Evolutionary conservation across 2,888 invertebrate genomes (phyloP).

Genomic region (Agrotis clavis): DNA sequence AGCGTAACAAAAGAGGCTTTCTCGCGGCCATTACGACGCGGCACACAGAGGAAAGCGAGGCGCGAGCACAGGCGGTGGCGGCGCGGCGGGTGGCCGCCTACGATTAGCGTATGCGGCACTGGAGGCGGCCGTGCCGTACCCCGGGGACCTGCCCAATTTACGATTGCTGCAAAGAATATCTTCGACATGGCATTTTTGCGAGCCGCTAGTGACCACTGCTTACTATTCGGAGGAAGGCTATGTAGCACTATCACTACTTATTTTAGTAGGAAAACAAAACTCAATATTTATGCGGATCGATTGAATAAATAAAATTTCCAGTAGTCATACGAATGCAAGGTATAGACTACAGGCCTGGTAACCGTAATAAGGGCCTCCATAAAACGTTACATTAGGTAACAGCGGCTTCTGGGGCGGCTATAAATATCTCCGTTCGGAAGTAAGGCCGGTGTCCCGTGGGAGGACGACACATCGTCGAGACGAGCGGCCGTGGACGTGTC

Average conservation of each 20-base stretch:
- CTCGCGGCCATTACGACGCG: conserved; percentile 88
- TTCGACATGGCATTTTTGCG: conserved; percentile 84
- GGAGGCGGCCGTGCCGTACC: conserved; percentile 75
- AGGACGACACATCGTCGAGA: conserved; percentile 85
- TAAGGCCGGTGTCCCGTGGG: conserved; percentile 90
- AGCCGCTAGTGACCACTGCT: conserved; percentile 80
- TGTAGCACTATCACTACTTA: conserved; percentile 62
- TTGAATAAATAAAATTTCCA: conserved; percentile 83
- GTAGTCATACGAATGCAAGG: conserved; percentile 70
- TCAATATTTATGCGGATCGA: conserved; percentile 74
- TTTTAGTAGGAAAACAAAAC: conserved; percentile 66
- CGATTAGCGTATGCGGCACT: conserved; percentile 87
- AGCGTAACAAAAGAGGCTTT: conserved; percentile 90
- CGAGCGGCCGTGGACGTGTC: conserved; percentile 87
- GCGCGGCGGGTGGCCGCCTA: conserved; percentile 69
- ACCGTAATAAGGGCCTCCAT: conserved; percentile 90
- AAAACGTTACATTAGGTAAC: conserved; percentile 91
- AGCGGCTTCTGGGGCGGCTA: conserved; percentile 90
- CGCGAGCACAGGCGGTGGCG: conserved; percentile 74
- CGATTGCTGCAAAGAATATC: conserved; percentile 89
- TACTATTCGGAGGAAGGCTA: conserved; percentile 58
- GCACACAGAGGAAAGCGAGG: conserved; percentile 81
- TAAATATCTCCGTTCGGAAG: conserved; percentile 91
- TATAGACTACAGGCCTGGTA: conserved; percentile 79
- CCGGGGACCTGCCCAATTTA: conserved; percentile 84